A percentile compares a stretch with the other conserved stretches of the same genome.
Evolutionary conservation across 1,140 invertebrate species (phyloP).

Genomic region (Nasonia vitripennis): DNA sequence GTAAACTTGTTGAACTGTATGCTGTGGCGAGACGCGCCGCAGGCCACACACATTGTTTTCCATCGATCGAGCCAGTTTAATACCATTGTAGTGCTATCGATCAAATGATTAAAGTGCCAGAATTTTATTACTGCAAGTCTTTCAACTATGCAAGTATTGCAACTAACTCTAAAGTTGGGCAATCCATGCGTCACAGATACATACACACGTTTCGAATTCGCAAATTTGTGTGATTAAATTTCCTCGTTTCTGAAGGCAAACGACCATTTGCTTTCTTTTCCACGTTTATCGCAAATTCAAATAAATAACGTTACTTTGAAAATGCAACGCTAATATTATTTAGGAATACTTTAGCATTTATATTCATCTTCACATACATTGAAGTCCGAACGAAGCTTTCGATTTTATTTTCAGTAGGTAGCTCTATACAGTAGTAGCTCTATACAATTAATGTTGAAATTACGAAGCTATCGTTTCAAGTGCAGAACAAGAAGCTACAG

Average conservation of each 20-base stretch:
- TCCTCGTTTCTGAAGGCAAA: constrained; percentile 4
- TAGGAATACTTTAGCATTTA: constrained; percentile 23
- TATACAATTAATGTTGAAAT: neutral
- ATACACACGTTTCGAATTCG: neutral
- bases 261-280: neutral
- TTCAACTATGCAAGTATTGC: constrained; percentile 30
- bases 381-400: neutral
- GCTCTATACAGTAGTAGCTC: too few relatives aligned
- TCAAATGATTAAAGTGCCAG: constrained; percentile 40
- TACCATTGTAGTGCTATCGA: constrained; percentile 35
- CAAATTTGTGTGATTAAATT: neutral
- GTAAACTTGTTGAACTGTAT: constrained; percentile 29
- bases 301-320: neutral
- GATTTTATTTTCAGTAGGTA: neutral
- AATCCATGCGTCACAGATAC: neutral
- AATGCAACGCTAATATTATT: neutral
- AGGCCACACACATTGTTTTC: constrained; percentile 14
- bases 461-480: neutral
- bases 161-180: constrained; percentile 22
- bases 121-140: constrained; percentile 49
- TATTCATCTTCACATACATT: neutral
- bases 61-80: constrained; percentile 10
- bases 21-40: neutral
- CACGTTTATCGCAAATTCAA: neutral
- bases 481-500: neutral